Evolutionary conservation across 2,113 vertebrate genomes (phyloP), one percentile per base, ranked within the genome.

Genomic region (Anser cygnoides): DNA sequence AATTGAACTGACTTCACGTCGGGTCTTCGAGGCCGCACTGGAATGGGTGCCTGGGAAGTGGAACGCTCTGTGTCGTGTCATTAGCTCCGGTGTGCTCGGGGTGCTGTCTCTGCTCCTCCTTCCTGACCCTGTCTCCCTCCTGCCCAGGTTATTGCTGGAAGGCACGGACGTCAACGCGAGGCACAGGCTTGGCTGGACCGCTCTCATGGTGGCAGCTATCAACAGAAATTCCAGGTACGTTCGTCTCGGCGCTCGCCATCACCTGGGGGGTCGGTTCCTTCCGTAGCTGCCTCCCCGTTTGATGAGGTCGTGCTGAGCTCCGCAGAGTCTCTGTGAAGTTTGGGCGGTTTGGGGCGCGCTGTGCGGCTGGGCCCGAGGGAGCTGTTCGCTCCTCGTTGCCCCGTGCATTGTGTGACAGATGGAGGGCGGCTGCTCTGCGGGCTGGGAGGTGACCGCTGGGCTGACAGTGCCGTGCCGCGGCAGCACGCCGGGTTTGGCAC

Each of bases 171-270:
- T 98, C 63, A 99, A 99, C 8, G 79, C 96, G 7, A 98, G 99
- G n/a, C 99, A 99, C 96, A 98, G 54, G 57, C 98, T 99, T 9
- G 99, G 99, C 50, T 99, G 99, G 99, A 99, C 99, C 0, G 95
- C 99, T 17, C 98, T 99, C 44, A 99, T 99, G 99, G 99, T 99
- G 91, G 99, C 99, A 11, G 98, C 99, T 9, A 99, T 99, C 96
- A 99, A 98, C 97, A 97, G 98, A 71, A 98, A 99, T n/a, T 98
- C 98, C 96, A 98, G 98, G 99, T 99, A 58, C 72, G 97, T 85
- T 35, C 4, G 58, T 31, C 20, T 17, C 26, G 0, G 16, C 9
- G 0, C 44, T 26, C 29, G 0, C 49, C 4, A 0, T 70, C 5
- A 0, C 4, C 1, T 5, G 1, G 20, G 3, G n/a, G 6, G 23